Evolutionary conservation across 2,888 invertebrate species (phyloP), one percentile per base, ranked within the genome.

Genomic region (Drosophila putrida): DNA sequence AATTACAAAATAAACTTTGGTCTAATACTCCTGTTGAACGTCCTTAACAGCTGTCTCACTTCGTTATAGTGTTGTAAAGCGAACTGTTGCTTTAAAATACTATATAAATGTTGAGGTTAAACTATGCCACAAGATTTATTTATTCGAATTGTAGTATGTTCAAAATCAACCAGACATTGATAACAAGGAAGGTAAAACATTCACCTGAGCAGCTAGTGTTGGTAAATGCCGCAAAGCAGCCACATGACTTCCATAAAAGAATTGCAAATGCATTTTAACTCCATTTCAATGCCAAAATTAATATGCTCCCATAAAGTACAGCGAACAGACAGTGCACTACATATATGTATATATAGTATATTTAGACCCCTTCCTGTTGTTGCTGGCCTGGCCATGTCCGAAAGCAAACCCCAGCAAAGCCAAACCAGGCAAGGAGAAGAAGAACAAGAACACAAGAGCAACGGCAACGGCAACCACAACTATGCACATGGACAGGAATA

Each of bases 221-320:
- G 51, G 76, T n/a, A 59, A 71, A 62, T 59, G 74, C 66, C 74
- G 46, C 60, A 69, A 64, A 63, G 51, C 64, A 74, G 61, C 65
- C 72, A 53, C 70, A 78, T 70, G 54, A 55, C 69, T 63, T 63
- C 46, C 66, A 68, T 68, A 75, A 73, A 78, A 74, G 82, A 79
- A 85, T 85, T 82, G 82, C 71, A 77, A 79, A 69, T 88, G 83
- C 83, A 79, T 79, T 82, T 71, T 65, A 77, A 65, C 58, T 73
- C 65, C 68, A 75, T 79, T 85, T 79, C 88, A 88, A 79, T 85
- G 82, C 79, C 72, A 73, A 82, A 85, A 83, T 82, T 84, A 83
- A 83, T 83, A 85, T 77, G 80, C 70, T 85, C n/a, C 70, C 78
- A 88, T 83, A 87, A 87, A 83, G 72, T 63, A 77, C 59, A 59